Percentiles rank a stretch among this genome's conserved stretches.
These are phyloP conservation scores for Melieria omissa DNA, from an alignment of 2,888 invertebrate species.

Conservation along the genomic window DNA sequence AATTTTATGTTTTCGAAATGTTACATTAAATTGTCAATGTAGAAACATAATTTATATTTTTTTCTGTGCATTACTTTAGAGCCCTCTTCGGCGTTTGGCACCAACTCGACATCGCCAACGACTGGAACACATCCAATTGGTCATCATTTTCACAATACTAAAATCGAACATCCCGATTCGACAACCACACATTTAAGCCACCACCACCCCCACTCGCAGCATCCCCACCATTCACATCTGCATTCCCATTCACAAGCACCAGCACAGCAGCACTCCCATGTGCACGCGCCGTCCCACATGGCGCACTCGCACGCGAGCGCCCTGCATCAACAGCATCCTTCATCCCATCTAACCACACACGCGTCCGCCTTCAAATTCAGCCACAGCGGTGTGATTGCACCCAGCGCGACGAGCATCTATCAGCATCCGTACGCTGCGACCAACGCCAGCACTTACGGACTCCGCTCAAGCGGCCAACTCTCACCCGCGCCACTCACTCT, in stretches of 20 bases:
- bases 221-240: conserved; percentile 17
- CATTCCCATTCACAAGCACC: conserved; percentile 39
- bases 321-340: conserved; percentile 49
- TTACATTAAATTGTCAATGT: too few relatives aligned
- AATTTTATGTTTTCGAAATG: too few relatives aligned
- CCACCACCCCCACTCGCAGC: conserved; percentile 47
- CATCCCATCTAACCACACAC: conserved; percentile 27
- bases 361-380: conserved; percentile 53
- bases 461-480: conserved; percentile 53
- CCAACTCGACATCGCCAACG: conserved; percentile 50
- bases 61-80: conserved; percentile 12
- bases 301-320: conserved; percentile 33
- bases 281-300: conserved; percentile 44
- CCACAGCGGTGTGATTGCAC: conserved; percentile 55
- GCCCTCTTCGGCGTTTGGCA: conserved; percentile 51
- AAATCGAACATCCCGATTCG: conserved; percentile 66
- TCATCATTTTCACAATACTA: conserved; percentile 58
- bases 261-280: conserved; percentile 41
- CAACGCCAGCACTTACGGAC: conserved; percentile 42
- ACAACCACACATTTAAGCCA: conserved; percentile 56
- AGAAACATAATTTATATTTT: background rate
- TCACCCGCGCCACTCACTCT: conserved; percentile 44
- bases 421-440: conserved; percentile 46
- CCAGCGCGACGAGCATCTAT: conserved; percentile 47
- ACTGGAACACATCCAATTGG: conserved; percentile 45